phyloP scores from a whole-genome alignment of 2,113 vertebrate species.

The Callocephalon fimbriatum region DNA sequence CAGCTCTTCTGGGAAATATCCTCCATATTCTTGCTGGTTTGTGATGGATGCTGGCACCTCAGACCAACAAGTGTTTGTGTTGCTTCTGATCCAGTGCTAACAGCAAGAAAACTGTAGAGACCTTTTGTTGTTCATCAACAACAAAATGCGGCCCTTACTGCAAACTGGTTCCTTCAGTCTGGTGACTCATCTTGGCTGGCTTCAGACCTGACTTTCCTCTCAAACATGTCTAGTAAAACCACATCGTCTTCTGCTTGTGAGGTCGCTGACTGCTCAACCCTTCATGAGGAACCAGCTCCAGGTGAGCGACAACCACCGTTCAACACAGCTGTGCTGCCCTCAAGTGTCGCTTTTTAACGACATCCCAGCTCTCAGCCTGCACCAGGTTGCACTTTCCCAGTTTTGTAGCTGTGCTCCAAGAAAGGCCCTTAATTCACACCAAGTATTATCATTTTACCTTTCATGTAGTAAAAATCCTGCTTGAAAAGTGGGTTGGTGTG shows the following conservation, averaged over 20 bases:
- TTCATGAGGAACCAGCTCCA: accelerated
- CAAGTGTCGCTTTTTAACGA: background rate
- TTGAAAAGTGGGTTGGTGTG: background rate
- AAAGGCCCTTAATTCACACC: background rate
- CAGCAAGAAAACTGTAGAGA: background rate
- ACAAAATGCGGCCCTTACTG: background rate
- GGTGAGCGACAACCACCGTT: background rate
- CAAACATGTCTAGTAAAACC: background rate
- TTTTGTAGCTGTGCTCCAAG: background rate
- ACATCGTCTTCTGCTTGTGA: background rate
- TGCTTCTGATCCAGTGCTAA: background rate
- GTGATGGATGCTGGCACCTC: background rate
- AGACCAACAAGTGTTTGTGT: background rate
- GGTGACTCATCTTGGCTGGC: background rate
- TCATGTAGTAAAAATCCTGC: background rate
- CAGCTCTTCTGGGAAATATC: background rate
- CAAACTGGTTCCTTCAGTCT: background rate
- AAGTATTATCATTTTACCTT: background rate
- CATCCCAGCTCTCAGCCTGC: background rate
- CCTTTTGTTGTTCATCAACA: background rate
- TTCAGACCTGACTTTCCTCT: background rate
- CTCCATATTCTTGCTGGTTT: background rate
- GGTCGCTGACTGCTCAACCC: accelerated
- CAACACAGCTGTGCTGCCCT: background rate
- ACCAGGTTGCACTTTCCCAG: background rate